These are phyloP conservation scores for Ruditapes philippinarum DNA, from an alignment of 1,140 invertebrate genomes.

Conservation along the genomic window DNA sequence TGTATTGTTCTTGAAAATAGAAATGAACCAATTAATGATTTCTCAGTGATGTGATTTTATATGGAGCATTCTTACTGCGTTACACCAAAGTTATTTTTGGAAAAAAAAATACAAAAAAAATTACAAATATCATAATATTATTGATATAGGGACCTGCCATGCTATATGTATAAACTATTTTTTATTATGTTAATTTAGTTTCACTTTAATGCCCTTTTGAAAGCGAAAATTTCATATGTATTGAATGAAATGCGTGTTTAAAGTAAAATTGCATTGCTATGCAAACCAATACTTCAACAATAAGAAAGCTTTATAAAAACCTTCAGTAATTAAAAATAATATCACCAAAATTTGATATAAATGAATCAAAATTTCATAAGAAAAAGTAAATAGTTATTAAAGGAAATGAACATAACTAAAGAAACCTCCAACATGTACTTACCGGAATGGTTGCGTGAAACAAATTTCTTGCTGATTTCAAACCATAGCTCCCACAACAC, in stretches of 20 bases:
- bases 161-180: too few species aligned
- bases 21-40: too few species aligned
- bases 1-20: background rate
- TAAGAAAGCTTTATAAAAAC: background rate
- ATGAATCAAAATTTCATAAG: background rate
- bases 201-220: too few species aligned
- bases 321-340: background rate
- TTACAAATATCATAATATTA: too few species aligned
- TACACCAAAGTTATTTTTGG: background rate
- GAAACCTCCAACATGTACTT: background rate
- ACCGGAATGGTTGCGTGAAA: too few species aligned
- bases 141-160: too few species aligned
- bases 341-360: background rate
- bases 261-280: too few species aligned
- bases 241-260: too few species aligned
- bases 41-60: too few species aligned
- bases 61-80: background rate
- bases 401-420: background rate
- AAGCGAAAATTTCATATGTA: too few species aligned
- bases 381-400: background rate
- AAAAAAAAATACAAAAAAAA: too few species aligned
- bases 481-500: constrained; percentile 64
- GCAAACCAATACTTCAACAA: background rate
- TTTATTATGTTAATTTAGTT: too few species aligned
- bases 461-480: constrained; percentile 51